These are phyloP conservation scores for Protophormia terraenovae DNA, from an alignment of 2,888 invertebrate species.

Conservation along the genomic window DNA sequence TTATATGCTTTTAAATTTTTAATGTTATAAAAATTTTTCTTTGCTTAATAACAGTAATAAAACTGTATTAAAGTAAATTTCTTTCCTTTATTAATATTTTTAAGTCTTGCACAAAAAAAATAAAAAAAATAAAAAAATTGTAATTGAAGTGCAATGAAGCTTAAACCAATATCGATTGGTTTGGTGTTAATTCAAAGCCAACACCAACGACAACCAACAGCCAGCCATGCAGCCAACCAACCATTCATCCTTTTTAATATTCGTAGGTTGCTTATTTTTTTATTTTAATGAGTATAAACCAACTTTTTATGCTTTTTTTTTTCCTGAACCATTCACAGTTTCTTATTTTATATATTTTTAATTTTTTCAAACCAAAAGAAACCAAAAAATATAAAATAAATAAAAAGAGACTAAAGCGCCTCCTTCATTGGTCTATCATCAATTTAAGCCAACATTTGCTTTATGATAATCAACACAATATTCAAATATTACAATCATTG, in stretches of 20 bases:
- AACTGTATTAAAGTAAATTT: background rate
- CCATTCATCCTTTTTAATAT: background rate
- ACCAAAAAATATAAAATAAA: background rate
- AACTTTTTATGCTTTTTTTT: background rate
- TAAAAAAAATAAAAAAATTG: background rate
- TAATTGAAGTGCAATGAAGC: constrained; percentile 52
- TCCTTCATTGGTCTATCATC: background rate
- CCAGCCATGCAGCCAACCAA: background rate
- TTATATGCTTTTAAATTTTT: background rate
- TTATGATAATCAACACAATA: constrained; percentile 52
- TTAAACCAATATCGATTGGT: constrained; percentile 24
- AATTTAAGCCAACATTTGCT: constrained; percentile 30
- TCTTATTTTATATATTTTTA: background rate
- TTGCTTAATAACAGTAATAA: background rate
- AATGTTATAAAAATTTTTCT: background rate
- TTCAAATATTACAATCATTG: constrained; percentile 38
- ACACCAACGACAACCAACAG: background rate
- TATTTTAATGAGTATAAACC: background rate
- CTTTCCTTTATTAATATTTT: background rate
- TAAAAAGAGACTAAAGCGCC: background rate
- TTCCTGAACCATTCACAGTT: background rate
- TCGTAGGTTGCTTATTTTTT: background rate
- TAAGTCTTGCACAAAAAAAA: background rate
- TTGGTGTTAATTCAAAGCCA: constrained; percentile 23
- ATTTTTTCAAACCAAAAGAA: background rate